phyloP scores from a whole-genome alignment of 2,888 invertebrate genomes.

The Apamea monoglypha region DNA sequence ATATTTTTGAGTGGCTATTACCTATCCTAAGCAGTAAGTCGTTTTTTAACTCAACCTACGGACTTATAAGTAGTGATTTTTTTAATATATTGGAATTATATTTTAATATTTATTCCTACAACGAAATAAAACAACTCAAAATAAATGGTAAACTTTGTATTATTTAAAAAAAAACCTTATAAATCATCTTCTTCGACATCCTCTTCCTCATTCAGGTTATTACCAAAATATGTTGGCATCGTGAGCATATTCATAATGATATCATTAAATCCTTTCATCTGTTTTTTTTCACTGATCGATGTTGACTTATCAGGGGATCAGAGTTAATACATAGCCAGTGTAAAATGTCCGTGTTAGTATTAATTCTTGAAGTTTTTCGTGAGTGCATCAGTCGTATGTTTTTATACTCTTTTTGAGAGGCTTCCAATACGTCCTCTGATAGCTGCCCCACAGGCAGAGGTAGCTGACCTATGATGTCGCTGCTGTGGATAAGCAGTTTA shows the following conservation, averaged over 20 bases:
- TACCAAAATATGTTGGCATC: constrained; percentile 21
- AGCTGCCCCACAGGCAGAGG: constrained; percentile 23
- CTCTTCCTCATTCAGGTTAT: constrained; percentile 22
- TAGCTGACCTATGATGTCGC: constrained; percentile 22
- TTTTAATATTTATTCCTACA: neutral
- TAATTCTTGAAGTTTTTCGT: constrained; percentile 15
- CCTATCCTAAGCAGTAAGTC: constrained; percentile 8
- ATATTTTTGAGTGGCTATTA: constrained; percentile 13
- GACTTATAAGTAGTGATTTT: constrained; percentile 2
- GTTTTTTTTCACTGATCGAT: constrained; percentile 32
- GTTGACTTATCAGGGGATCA: constrained; percentile 27
- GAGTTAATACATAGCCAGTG: constrained; percentile 28
- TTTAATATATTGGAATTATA: constrained; percentile 3
- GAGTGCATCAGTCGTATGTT: constrained; percentile 12
- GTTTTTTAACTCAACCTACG: constrained; percentile 16
- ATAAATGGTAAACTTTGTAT: constrained; percentile 15
- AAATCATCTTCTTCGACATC: constrained; percentile 18
- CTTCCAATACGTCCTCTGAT: constrained; percentile 27
- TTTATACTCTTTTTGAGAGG: constrained; percentile 29
- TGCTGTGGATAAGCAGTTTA: constrained; percentile 20
- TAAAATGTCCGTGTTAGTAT: constrained; percentile 26
- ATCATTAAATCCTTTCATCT: constrained; percentile 13
- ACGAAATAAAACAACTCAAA: constrained; percentile 18
- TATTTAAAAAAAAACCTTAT: constrained; percentile 7
- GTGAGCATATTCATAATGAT: constrained; percentile 13